These are phyloP conservation scores for Spheniscus mendiculus DNA, from an alignment of 2,113 vertebrate species.

Conservation along the genomic window DNA sequence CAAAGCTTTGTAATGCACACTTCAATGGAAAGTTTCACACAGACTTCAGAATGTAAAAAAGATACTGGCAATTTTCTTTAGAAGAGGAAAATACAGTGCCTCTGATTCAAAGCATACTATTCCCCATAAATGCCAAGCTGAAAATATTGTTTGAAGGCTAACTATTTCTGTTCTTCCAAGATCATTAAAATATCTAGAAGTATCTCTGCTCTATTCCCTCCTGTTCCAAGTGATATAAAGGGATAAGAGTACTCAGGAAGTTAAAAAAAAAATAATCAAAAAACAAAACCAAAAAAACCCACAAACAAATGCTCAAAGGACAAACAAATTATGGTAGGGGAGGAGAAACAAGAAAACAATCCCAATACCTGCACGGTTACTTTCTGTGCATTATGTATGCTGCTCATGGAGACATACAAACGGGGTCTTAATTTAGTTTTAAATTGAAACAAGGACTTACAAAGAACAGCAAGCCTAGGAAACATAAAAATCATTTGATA, in stretches of 20 bases:
- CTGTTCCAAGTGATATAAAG: neutral
- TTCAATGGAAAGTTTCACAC: neutral
- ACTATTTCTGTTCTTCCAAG: neutral
- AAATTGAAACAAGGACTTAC: neutral
- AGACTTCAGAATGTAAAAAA: neutral
- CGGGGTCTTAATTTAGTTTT: neutral
- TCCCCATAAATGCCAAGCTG: neutral
- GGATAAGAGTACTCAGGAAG: neutral
- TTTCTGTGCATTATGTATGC: neutral
- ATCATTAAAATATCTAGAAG: neutral
- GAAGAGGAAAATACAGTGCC: neutral
- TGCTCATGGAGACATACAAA: neutral
- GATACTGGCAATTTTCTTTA: neutral
- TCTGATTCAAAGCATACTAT: neutral
- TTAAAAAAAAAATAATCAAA: neutral
- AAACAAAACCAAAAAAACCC: too few species aligned
- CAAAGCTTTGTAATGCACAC: neutral
- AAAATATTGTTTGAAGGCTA: neutral
- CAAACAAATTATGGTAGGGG: neutral
- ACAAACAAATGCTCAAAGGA: neutral
- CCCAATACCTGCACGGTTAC: neutral
- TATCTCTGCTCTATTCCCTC: neutral
- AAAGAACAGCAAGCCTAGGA: neutral
- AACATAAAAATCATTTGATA: neutral
- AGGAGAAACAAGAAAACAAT: neutral